Base-by-base conservation (phyloP, 2,113 vertebrate species). In the Sisor rabdophorus region DNA sequence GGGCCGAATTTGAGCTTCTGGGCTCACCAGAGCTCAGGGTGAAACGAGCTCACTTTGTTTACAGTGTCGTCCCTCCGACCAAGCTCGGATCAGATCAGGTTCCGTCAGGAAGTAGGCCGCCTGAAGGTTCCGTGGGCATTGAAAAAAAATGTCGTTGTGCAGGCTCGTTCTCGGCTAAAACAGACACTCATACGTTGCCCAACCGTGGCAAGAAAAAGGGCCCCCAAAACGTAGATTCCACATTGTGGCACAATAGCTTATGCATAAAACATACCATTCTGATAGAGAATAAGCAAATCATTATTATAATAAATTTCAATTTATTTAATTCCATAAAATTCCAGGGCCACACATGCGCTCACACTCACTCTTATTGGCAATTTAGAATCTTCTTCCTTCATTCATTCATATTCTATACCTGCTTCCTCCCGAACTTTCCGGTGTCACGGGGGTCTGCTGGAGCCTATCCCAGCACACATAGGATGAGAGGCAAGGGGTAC, bases 1-100 rank as follows among this genome's bases (percentile, higher is more conserved):
- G 65, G 87, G 88, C 88, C 76, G 74, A 80, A 68, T 77, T 70
- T 80, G 69, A 80, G 81, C 81, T 74, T 76, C 59, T 56, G 67
- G 74, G 70, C 75, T 82, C 55, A 76, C 54, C 67, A 58, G 53
- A 72, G 59, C 52, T 54, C 71, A 73, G 55, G 81, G 78, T 77
- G 79, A 71, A 80, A 82, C 32, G 60, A 76, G 69, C 69, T 61
- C 63, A 30, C 67, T 79, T 79, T 82, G 81, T 82, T 82, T 82
- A 82, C 60, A 32, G 69, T 79, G 73, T 78, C 67, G 47, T 73
- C 71, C 16, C 58, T 73, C 65, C 7, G 63, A 75, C 78, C 63
- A 26, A 82, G 63, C 58, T 17, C 68, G 61, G 52, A 82, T 82
- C 80, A 65, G 77, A 82, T 61, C 54, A 71, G 55, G 61, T 79